A percentile compares a stretch with the other conserved stretches of the same genome.
Conservation (phyloP, 2,888 invertebrate genomes). For the Synergus laeviventris region DNA sequence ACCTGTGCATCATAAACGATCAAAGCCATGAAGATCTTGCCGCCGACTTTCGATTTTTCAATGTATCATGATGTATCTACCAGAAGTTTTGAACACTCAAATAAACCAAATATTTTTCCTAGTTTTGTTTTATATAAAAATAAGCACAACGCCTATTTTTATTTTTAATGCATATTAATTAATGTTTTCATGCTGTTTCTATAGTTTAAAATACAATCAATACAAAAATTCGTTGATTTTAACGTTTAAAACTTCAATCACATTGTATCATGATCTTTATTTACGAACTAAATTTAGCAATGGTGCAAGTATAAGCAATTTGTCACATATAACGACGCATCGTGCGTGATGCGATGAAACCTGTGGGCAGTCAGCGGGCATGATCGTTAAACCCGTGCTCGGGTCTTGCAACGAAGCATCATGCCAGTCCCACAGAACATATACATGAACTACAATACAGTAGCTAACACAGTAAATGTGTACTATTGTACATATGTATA, state of each 20-base stretch:
- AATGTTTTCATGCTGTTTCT: too few species aligned
- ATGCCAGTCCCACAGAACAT: neutral
- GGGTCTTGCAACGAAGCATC: neutral
- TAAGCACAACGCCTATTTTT: too few species aligned
- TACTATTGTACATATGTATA: too few species aligned
- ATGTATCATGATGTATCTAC: too few species aligned
- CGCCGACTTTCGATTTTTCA: neutral
- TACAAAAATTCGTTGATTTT: too few species aligned
- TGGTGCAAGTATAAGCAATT: neutral
- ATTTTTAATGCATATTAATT: too few species aligned
- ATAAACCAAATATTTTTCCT: too few species aligned
- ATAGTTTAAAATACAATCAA: too few species aligned
- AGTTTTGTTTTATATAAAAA: too few species aligned
- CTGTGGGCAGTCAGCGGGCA: constrained; percentile 1
- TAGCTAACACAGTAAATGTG: neutral
- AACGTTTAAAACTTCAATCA: neutral
- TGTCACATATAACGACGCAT: neutral
- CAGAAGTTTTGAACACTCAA: too few species aligned
- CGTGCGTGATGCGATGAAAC: neutral
- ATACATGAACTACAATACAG: neutral
- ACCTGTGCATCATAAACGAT: neutral
- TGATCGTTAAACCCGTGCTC: constrained; percentile 2
- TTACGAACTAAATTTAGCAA: neutral
- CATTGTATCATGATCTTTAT: neutral
- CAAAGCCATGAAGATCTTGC: neutral